Conservation (phyloP, 1,140 invertebrate genomes). For the Pseudobourletiella spinata region DNA sequence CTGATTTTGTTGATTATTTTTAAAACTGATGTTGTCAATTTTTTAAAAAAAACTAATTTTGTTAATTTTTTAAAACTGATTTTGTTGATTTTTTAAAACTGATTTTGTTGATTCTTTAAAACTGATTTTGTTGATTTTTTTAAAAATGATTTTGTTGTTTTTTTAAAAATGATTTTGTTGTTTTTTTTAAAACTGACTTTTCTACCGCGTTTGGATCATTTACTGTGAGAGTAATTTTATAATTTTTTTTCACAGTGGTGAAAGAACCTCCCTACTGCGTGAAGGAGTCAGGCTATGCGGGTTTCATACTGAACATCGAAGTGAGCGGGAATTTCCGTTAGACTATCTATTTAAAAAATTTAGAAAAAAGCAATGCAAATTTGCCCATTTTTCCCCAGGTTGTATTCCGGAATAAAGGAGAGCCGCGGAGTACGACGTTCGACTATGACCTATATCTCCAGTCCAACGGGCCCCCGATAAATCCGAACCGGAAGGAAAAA, state of each 20-base stretch:
- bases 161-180: too few relatives aligned
- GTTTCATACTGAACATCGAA: slow-evolving; percentile 81
- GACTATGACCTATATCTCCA: slow-evolving; percentile 78
- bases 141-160: too few relatives aligned
- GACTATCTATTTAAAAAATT: background rate
- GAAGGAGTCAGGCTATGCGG: slow-evolving; percentile 88
- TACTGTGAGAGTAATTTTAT: background rate
- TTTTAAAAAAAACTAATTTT: too few relatives aligned
- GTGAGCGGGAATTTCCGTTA: slow-evolving; percentile 48
- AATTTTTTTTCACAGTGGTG: slow-evolving; percentile 53
- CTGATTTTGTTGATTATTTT: too few relatives aligned
- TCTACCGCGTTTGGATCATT: too few relatives aligned
- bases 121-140: too few relatives aligned
- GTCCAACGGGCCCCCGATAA: slow-evolving; percentile 57
- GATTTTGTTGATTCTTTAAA: too few relatives aligned
- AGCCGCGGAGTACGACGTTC: slow-evolving; percentile 62
- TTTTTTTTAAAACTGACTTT: too few relatives aligned
- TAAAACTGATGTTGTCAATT: too few relatives aligned
- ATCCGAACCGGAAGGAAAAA: slow-evolving; percentile 57
- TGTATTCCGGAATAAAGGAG: slow-evolving; percentile 74
- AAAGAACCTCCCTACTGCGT: slow-evolving; percentile 87
- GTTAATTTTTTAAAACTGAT: too few relatives aligned
- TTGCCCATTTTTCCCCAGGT: slow-evolving; percentile 17
- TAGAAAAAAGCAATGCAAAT: background rate
- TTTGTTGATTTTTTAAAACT: too few relatives aligned